Evolutionary conservation across 2,888 invertebrate genomes (phyloP).

Genomic region (Platycheirus albimanus): DNA sequence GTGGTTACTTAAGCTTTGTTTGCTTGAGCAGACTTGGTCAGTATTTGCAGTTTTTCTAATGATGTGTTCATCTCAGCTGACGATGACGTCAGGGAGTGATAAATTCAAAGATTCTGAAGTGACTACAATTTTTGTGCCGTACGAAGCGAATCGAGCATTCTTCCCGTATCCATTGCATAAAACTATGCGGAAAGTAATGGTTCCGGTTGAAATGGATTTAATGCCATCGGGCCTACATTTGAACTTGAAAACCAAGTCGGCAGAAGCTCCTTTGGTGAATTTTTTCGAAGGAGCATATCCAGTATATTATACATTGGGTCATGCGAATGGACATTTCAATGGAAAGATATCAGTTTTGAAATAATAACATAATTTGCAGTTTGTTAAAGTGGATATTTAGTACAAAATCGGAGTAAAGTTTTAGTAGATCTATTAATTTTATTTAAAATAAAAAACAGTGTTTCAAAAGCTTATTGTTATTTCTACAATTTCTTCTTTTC

Average conservation of each 20-base stretch:
- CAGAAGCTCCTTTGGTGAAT: constrained; percentile 69
- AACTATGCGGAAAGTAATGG: constrained; percentile 69
- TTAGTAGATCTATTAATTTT: too few relatives aligned
- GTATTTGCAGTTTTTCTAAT: constrained; percentile 7
- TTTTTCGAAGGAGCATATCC: constrained; percentile 78
- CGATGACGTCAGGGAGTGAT: neutral
- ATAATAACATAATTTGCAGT: neutral
- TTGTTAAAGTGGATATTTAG: neutral
- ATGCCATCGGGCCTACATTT: constrained; percentile 67
- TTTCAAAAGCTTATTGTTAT: too few relatives aligned
- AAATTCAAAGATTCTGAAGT: constrained; percentile 73
- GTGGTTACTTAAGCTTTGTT: constrained; percentile 2
- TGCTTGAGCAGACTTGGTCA: constrained; percentile 6
- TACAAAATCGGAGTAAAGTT: constrained; percentile 8
- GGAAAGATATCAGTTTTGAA: constrained; percentile 76
- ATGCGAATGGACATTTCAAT: constrained; percentile 78
- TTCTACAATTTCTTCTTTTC: too few relatives aligned
- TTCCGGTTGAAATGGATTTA: constrained; percentile 68
- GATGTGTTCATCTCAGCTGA: constrained; percentile 5
- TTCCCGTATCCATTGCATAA: constrained; percentile 74
- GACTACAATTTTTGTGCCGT: constrained; percentile 76
- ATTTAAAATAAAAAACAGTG: too few relatives aligned
- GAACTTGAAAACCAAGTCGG: constrained; percentile 43
- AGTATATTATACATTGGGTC: constrained; percentile 77
- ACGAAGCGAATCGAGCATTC: constrained; percentile 59